Conservation (phyloP, 2,888 invertebrate species). For the Oegoconia quadripuncta region DNA sequence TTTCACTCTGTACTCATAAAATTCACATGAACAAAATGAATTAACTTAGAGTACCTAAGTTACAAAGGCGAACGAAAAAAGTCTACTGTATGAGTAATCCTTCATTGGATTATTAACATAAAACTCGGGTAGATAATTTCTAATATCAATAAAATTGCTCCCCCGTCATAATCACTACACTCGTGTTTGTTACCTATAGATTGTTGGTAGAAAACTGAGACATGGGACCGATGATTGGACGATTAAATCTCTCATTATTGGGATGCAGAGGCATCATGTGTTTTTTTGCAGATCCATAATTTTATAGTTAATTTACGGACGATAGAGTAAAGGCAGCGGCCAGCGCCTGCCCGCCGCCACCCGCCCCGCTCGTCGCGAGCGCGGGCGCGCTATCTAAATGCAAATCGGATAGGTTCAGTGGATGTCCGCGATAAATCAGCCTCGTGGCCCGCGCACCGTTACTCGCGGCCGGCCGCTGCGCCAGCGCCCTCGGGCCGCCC, state of each 20-base stretch:
- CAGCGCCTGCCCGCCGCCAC: slow-evolving; percentile 33
- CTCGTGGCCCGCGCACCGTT: slow-evolving; percentile 52
- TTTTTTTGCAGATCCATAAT: slow-evolving; percentile 55
- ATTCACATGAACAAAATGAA: too few species aligned
- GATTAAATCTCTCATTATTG: slow-evolving; percentile 56
- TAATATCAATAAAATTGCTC: background rate
- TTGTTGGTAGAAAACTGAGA: slow-evolving; percentile 37
- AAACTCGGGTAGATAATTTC: too few species aligned
- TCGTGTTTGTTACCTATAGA: slow-evolving; percentile 4
- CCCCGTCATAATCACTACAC: too few species aligned
- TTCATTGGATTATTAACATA: too few species aligned
- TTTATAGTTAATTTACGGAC: slow-evolving; percentile 66
- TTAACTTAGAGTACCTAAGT: too few species aligned
- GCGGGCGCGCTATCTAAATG: slow-evolving; percentile 69
- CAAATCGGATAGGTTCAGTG: slow-evolving; percentile 76
- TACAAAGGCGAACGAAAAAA: too few species aligned
- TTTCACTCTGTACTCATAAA: too few species aligned
- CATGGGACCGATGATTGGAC: slow-evolving; percentile 37
- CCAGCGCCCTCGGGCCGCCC: slow-evolving; percentile 39
- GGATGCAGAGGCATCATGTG: slow-evolving; percentile 34
- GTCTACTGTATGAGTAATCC: too few species aligned
- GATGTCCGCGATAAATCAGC: slow-evolving; percentile 75
- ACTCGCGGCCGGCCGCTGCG: slow-evolving; percentile 32
- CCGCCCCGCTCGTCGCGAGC: slow-evolving; percentile 11
- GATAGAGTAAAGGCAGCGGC: slow-evolving; percentile 54